A percentile compares a stretch with the other conserved stretches of the same genome.
phyloP scores from a whole-genome alignment of 92 coral and sea anemone species.

The Montipora capitata region DNA sequence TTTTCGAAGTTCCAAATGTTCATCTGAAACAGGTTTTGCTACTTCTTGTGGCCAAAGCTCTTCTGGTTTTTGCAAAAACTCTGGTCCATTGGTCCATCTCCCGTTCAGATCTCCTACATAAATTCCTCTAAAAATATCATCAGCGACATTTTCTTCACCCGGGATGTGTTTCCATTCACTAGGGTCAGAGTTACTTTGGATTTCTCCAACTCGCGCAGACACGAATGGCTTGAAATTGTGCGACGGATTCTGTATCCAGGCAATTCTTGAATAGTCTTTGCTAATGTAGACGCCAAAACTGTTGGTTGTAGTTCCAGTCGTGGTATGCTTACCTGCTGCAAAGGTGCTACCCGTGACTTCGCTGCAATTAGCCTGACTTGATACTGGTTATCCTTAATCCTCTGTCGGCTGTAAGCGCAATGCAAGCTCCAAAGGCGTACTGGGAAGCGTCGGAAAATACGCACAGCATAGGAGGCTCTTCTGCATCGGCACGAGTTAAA shows the following conservation, averaged over 20 bases:
- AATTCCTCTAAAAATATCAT: conserved; percentile 75
- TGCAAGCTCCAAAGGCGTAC: conserved; percentile 75
- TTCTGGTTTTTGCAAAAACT: too few relatives aligned
- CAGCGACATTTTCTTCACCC: conserved; percentile 77
- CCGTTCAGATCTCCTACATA: conserved; percentile 26
- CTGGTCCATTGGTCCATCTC: too few relatives aligned
- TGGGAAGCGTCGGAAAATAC: conserved; percentile 51
- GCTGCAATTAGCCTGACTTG: too few relatives aligned
- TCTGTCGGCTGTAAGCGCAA: conserved; percentile 68
- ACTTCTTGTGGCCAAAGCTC: too few relatives aligned
- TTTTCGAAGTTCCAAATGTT: too few relatives aligned
- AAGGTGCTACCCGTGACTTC: too few relatives aligned
- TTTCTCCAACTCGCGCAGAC: conserved; percentile 77
- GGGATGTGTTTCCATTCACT: conserved; percentile 76
- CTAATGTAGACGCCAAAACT: conserved; percentile 24
- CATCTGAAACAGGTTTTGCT: too few relatives aligned
- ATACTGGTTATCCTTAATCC: background rate
- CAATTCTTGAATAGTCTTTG: conserved; percentile 54
- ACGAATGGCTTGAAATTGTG: conserved; percentile 74
- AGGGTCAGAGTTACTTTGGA: conserved; percentile 78
- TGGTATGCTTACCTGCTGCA: too few relatives aligned
- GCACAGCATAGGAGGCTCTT: too few relatives aligned
- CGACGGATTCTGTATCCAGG: conserved; percentile 73
- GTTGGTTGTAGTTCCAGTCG: too few relatives aligned
- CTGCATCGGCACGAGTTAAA: too few relatives aligned